Conservation (phyloP, 2,113 vertebrate genomes). For the Notothenia coriiceps region DNA sequence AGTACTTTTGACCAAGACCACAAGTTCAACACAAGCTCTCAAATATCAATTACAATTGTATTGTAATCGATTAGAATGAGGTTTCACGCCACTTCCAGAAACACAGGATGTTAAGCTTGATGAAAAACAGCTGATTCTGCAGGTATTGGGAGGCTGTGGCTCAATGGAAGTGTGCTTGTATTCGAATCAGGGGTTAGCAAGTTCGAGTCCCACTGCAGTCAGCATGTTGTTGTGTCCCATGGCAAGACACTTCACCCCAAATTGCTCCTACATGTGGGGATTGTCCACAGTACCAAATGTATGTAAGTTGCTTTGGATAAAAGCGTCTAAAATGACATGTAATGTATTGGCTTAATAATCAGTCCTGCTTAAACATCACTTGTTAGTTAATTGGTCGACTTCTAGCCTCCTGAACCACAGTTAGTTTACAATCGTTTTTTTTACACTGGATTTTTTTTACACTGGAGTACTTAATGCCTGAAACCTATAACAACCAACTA, state of each 20-base stretch:
- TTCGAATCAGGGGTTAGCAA: no score
- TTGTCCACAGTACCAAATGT: no score
- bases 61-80: background rate
- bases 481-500: conserved; percentile 4
- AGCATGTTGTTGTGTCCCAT: no score
- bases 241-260: no score
- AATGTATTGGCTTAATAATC: background rate
- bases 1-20: background rate
- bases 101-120: background rate
- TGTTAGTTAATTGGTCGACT: conserved; percentile 21
- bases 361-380: conserved; percentile 12
- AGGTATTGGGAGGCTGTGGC: background rate
- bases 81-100: background rate
- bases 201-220: no score
- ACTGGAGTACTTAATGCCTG: background rate
- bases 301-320: no score
- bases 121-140: background rate
- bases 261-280: no score
- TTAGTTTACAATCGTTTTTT: conserved; percentile 11
- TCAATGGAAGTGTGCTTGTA: no score
- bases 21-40: background rate
- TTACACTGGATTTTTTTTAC: background rate
- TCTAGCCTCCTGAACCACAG: background rate
- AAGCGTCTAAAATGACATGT: no score
- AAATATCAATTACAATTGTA: background rate